These are phyloP conservation scores for Trachymyrmex septentrionalis DNA, from an alignment of 1,140 invertebrate species.

Conservation along the genomic window DNA sequence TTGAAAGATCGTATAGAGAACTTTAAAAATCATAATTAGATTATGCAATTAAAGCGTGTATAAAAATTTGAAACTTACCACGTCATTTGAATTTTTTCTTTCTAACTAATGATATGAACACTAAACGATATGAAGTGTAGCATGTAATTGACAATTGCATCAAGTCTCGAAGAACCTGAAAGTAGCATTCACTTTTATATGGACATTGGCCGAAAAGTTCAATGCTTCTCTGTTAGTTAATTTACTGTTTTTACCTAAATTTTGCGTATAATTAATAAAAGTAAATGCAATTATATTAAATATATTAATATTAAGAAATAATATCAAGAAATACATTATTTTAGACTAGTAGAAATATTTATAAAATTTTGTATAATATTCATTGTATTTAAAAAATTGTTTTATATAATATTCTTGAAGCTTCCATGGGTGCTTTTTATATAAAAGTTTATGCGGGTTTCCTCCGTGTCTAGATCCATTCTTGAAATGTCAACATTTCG, in stretches of 20 bases:
- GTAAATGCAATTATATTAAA: background rate
- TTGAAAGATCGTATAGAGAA: background rate
- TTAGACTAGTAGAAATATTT: background rate
- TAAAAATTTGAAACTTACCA: slow-evolving; percentile 3
- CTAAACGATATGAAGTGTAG: background rate
- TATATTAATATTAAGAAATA: background rate
- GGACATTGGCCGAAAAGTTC: slow-evolving; percentile 61
- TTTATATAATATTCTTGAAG: background rate
- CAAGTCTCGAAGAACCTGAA: slow-evolving; percentile 61
- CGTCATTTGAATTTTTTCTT: background rate
- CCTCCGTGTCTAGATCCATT: no score
- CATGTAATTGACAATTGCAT: background rate
- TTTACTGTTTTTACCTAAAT: slow-evolving; percentile 11
- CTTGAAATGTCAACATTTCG: no score
- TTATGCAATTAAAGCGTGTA: background rate
- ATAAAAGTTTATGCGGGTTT: no score
- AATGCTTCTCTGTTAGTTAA: slow-evolving; percentile 4
- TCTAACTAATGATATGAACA: background rate
- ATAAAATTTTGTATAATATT: background rate
- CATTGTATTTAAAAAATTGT: background rate
- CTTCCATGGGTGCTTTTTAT: no score
- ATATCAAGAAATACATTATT: background rate
- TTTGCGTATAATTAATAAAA: background rate
- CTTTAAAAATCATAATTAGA: background rate
- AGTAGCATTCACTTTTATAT: slow-evolving; percentile 58